Percentiles rank a stretch among this genome's conserved stretches.
Evolutionary conservation across 2,888 invertebrate genomes (phyloP).

Genomic region (Schizotus pectinicornis): DNA sequence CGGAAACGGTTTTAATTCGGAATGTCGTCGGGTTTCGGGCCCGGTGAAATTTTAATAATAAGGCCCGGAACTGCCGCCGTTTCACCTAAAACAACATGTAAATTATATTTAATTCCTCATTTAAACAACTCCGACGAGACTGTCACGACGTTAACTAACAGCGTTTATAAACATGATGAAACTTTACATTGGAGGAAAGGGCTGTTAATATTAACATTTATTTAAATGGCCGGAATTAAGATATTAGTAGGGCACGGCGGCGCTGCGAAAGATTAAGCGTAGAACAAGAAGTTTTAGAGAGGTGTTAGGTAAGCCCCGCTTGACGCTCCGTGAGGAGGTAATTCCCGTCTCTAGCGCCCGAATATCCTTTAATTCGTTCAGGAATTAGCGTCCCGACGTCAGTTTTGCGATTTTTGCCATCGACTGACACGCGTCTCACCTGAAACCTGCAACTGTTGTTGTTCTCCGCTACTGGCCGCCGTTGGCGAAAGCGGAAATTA

Average conservation of each 20-base stretch:
- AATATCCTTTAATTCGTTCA: conserved; percentile 45
- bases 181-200: conserved; percentile 21
- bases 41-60: conserved; percentile 10
- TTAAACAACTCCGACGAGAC: conserved; percentile 32
- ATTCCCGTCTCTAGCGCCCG: conserved; percentile 43
- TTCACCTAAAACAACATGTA: conserved; percentile 20
- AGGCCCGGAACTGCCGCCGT: conserved; percentile 28
- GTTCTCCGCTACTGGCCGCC: conserved; percentile 21
- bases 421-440: conserved; percentile 3
- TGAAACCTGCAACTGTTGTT: conserved; percentile 5
- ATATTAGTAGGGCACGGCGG: conserved; percentile 55
- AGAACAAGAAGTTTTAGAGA: conserved; percentile 45
- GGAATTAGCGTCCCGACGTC: conserved; percentile 17
- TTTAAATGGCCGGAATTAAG: conserved; percentile 56
- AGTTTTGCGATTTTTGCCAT: too few species aligned
- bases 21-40: too few species aligned
- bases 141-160: conserved; percentile 22
- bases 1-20: too few species aligned
- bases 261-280: conserved; percentile 52
- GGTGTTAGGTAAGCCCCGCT: conserved; percentile 41
- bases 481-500: conserved; percentile 50
- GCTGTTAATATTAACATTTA: conserved; percentile 50
- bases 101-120: conserved; percentile 25
- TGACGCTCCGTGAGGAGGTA: conserved; percentile 44
- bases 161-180: conserved; percentile 30